Evolutionary conservation across 2,797 vertebrate genomes (phyloP).

Genomic region (Cyprinodon diabolis): DNA sequence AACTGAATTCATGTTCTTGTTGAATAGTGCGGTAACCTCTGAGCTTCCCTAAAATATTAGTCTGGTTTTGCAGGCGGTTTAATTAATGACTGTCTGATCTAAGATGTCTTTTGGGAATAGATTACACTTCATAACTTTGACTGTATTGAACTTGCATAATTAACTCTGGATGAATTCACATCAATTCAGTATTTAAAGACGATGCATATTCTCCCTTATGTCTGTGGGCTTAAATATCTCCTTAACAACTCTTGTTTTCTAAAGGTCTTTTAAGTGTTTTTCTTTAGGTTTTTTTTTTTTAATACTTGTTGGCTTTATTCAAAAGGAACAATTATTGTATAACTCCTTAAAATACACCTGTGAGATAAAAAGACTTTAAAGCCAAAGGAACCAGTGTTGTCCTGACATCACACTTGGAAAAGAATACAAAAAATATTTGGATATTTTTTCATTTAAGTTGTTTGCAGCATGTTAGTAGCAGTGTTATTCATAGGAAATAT

Average conservation of each 20-base stretch:
- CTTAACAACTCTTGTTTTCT: background rate
- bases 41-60: background rate
- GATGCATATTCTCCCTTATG: background rate
- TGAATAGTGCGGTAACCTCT: constrained; percentile 7
- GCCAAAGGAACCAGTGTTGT: background rate
- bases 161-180: background rate
- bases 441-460: background rate
- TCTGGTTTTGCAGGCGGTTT: background rate
- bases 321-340: background rate
- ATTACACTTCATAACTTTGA: background rate
- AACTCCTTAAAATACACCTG: background rate
- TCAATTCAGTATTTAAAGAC: background rate
- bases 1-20: background rate
- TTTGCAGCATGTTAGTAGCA: background rate
- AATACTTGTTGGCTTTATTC: no score
- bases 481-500: background rate
- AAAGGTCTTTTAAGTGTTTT: background rate
- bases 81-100: background rate
- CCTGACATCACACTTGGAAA: background rate
- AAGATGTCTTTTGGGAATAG: background rate
- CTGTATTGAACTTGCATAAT: background rate
- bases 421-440: background rate
- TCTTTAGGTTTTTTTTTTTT: background rate
- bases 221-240: background rate
- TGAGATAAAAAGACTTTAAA: background rate